phyloP scores from a whole-genome alignment of 2,888 invertebrate species.

The Macroteleia sp. region DNA sequence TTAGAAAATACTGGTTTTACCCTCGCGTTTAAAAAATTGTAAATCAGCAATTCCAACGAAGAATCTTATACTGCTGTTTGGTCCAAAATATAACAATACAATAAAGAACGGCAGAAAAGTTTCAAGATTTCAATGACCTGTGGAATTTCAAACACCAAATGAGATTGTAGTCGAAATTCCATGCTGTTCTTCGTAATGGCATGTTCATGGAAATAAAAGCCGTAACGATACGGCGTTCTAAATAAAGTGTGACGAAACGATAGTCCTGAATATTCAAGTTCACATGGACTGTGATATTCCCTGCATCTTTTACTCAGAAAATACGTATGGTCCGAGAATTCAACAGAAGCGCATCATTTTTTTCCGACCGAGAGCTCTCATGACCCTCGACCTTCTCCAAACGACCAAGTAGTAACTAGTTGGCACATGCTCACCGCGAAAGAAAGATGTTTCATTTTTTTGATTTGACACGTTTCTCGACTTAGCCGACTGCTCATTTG shows the following conservation, averaged over 20 bases:
- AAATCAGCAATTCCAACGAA: too few species aligned
- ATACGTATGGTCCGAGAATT: constrained; percentile 5
- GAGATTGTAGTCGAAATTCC: constrained; percentile 4
- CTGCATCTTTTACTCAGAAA: constrained; percentile 17
- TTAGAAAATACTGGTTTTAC: neutral
- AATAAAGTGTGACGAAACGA: constrained; percentile 40
- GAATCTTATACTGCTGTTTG: constrained; percentile 4
- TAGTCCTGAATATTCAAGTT: constrained; percentile 12
- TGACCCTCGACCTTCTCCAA: constrained; percentile 36
- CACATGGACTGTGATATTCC: constrained; percentile 19
- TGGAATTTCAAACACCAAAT: constrained; percentile 21
- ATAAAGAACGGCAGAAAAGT: constrained; percentile 19
- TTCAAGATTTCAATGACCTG: constrained; percentile 28
- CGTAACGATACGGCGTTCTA: constrained; percentile 1
- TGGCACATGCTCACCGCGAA: constrained; percentile 8
- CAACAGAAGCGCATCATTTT: constrained; percentile 33
- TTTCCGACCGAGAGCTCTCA: constrained; percentile 38
- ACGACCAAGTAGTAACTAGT: constrained; percentile 31
- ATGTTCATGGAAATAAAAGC: constrained; percentile 1
- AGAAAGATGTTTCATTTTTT: constrained; percentile 37
- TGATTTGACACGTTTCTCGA: constrained; percentile 53
- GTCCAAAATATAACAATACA: constrained; percentile 11
- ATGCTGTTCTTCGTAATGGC: neutral
- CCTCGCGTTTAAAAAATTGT: neutral
- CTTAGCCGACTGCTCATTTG: constrained; percentile 40